Conservation (phyloP, 2,888 invertebrate genomes). For the Eupeodes luniger region DNA sequence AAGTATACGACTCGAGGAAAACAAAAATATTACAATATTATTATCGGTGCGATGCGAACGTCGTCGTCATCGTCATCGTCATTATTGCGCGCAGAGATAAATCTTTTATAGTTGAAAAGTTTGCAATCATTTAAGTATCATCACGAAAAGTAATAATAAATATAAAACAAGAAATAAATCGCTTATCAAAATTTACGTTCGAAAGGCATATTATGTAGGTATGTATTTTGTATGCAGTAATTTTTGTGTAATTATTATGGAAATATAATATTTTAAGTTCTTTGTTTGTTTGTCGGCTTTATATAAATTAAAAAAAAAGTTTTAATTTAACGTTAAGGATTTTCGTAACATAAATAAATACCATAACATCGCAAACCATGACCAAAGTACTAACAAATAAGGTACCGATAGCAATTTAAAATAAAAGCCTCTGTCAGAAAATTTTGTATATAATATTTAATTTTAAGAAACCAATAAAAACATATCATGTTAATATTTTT, state of each 20-base stretch:
- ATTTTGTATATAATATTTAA: too few species aligned
- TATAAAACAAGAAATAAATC: not conserved
- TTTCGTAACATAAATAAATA: too few species aligned
- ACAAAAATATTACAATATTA: slow-evolving; percentile 34
- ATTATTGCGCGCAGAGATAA: not conserved
- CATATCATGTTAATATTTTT: too few species aligned
- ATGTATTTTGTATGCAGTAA: not conserved
- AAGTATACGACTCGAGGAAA: not conserved
- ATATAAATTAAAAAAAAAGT: too few species aligned
- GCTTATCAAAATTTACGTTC: not conserved
- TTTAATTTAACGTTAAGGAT: too few species aligned
- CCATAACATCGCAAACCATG: too few species aligned
- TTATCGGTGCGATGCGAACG: not conserved
- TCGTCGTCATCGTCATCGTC: too few species aligned
- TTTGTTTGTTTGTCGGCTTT: not conserved
- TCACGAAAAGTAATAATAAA: not conserved
- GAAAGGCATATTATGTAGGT: not conserved
- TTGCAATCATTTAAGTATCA: slow-evolving; percentile 20
- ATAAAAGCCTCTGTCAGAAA: too few species aligned
- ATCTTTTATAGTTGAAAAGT: slow-evolving; percentile 20
- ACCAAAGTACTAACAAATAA: too few species aligned
- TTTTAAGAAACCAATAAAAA: too few species aligned
- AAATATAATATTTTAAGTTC: not conserved
- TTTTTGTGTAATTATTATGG: not conserved
- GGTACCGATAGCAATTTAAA: too few species aligned